A percentile compares a stretch with the other conserved stretches of the same genome.
These are phyloP conservation scores for Dimorphilus gyrociliatus DNA, from an alignment of 2,888 invertebrate species.

Conservation along the genomic window DNA sequence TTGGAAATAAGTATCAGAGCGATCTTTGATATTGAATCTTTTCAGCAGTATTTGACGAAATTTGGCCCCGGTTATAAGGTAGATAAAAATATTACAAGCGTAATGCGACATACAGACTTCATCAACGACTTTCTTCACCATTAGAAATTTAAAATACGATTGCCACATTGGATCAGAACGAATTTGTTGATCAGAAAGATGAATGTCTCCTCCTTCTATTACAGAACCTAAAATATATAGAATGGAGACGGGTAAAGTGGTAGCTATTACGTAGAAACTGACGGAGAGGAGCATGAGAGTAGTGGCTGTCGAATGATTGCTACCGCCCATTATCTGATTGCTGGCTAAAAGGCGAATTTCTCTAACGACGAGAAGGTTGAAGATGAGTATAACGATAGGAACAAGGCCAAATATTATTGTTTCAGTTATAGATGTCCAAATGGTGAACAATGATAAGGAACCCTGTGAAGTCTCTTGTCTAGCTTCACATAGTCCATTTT, in stretches of 20 bases:
- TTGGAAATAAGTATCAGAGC: too few species aligned
- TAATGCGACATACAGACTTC: slow-evolving; percentile 25
- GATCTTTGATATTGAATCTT: background rate
- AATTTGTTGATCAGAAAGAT: slow-evolving; percentile 15
- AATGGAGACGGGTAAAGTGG: slow-evolving; percentile 31
- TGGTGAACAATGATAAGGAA: slow-evolving; percentile 14
- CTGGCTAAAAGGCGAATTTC: slow-evolving; percentile 16
- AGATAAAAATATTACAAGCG: slow-evolving; percentile 25
- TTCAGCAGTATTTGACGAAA: slow-evolving; percentile 13
- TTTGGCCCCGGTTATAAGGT: slow-evolving; percentile 19
- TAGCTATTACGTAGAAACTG: slow-evolving; percentile 35
- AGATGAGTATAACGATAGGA: slow-evolving; percentile 25
- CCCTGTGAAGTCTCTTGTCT: slow-evolving; percentile 12
- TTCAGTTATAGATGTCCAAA: slow-evolving; percentile 31
- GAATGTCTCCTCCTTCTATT: slow-evolving; percentile 16
- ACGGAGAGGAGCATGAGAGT: slow-evolving; percentile 32
- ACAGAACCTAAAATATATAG: slow-evolving; percentile 22
- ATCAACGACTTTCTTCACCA: slow-evolving; percentile 19
- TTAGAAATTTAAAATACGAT: slow-evolving; percentile 13
- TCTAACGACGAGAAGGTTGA: slow-evolving; percentile 30
- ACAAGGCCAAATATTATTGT: slow-evolving; percentile 25
- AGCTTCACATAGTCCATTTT: slow-evolving; percentile 16
- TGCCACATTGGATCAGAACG: slow-evolving; percentile 16
- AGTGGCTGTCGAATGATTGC: slow-evolving; percentile 21
- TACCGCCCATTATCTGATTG: slow-evolving; percentile 1